A percentile compares a stretch with the other conserved stretches of the same genome.
phyloP scores from a whole-genome alignment of 2,113 vertebrate genomes.

The Lynx canadensis region DNA sequence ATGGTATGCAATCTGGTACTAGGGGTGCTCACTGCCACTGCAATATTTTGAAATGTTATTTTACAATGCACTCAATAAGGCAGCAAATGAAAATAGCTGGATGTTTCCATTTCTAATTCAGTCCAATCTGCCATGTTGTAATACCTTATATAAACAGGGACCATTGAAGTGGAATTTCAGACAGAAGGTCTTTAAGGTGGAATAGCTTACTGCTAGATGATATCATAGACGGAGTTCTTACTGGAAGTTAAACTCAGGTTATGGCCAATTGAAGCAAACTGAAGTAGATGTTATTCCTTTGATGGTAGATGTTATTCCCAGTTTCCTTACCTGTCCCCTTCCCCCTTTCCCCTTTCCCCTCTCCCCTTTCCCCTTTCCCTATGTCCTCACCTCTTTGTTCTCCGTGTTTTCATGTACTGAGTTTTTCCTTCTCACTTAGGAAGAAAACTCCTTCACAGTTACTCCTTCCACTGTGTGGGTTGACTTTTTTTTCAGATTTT shows the following conservation, averaged over 20 bases:
- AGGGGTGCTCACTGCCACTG: not conserved
- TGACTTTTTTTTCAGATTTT: not conserved
- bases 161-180: not conserved
- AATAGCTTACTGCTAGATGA: not conserved
- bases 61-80: not conserved
- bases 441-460: not conserved
- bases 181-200: not conserved
- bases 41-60: slow-evolving; percentile 20
- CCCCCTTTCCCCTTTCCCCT: not conserved
- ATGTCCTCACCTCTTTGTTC: not conserved
- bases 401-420: not conserved
- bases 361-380: not conserved
- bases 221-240: not conserved
- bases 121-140: not conserved
- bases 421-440: not conserved
- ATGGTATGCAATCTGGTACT: not conserved
- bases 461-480: not conserved
- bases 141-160: not conserved
- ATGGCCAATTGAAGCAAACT: not conserved
- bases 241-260: not conserved
- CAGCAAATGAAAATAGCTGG: slow-evolving; percentile 23
- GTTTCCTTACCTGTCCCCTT: not conserved
- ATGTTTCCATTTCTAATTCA: slow-evolving; percentile 7
- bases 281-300: not conserved
- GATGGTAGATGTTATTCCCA: not conserved